Conservation (phyloP, 2,797 vertebrate genomes). For the Neomorphus geoffroyi region DNA sequence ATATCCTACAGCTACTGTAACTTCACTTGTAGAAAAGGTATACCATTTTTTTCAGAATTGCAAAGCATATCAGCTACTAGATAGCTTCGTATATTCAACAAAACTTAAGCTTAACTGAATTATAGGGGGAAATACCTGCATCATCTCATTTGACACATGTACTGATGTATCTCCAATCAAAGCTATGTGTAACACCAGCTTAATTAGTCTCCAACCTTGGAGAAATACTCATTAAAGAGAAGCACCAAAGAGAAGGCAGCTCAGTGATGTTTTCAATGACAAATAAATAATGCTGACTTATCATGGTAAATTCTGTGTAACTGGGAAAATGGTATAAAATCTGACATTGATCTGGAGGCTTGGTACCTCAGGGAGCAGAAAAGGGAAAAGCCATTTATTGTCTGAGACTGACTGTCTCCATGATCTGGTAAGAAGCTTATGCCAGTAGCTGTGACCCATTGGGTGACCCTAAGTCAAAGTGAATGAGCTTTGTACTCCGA, state of each 20-base stretch:
- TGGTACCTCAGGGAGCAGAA: background rate
- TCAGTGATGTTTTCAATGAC: background rate
- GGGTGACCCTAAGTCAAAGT: background rate
- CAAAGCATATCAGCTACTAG: background rate
- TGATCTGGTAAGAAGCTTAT: background rate
- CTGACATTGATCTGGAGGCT: background rate
- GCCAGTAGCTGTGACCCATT: background rate
- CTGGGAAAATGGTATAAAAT: background rate
- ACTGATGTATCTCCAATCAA: conserved; percentile 2
- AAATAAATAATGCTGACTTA: conserved; percentile 34
- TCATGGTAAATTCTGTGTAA: background rate
- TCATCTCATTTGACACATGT: background rate
- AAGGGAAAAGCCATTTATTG: conserved; percentile 1
- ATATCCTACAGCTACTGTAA: background rate
- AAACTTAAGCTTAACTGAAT: background rate
- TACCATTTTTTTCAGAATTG: background rate
- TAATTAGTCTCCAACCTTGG: background rate
- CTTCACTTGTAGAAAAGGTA: background rate
- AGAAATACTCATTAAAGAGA: background rate
- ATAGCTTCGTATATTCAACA: background rate
- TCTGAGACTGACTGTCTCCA: background rate
- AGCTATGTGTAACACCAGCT: background rate
- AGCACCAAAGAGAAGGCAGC: background rate
- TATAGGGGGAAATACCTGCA: background rate
- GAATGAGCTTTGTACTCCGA: background rate